Evolutionary conservation across 2,797 vertebrate species (phyloP).

Genomic region (Enteromius unitaeniatus): DNA sequence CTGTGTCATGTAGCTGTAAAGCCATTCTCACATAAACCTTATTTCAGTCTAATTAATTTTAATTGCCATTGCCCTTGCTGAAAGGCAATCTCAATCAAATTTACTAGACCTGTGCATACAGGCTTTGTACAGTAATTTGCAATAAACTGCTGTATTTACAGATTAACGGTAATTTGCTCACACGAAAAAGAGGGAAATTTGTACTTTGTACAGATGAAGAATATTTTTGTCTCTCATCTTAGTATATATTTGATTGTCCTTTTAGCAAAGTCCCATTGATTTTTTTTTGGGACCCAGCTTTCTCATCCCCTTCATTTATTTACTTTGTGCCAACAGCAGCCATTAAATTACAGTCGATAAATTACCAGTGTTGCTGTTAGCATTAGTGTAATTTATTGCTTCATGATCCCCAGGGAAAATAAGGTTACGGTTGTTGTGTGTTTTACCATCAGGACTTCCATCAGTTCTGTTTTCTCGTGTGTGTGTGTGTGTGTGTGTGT

Average conservation of each 20-base stretch:
- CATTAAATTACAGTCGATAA: constrained; percentile 83
- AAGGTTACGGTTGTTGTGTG: constrained; percentile 55
- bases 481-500: constrained; percentile 38
- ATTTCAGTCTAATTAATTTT: constrained; percentile 63
- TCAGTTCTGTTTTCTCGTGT: constrained; percentile 52
- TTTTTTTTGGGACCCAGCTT: constrained; percentile 38
- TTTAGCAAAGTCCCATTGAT: constrained; percentile 79
- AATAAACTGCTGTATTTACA: constrained; percentile 19
- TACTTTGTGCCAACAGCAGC: constrained; percentile 86
- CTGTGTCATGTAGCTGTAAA: constrained; percentile 81
- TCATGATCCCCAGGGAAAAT: constrained; percentile 73
- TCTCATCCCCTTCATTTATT: constrained; percentile 73
- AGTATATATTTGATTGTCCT: constrained; percentile 78
- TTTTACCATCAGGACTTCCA: constrained; percentile 54
- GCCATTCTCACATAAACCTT: constrained; percentile 73
- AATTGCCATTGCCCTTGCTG: constrained; percentile 76
- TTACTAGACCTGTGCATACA: constrained; percentile 48
- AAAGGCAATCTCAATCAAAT: constrained; percentile 81
- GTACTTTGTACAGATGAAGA: constrained; percentile 25
- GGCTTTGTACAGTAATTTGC: constrained; percentile 22
- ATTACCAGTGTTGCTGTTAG: constrained; percentile 82
- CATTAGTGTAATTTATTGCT: constrained; percentile 89
- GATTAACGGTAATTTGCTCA: constrained; percentile 16
- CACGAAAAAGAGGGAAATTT: constrained; percentile 9
- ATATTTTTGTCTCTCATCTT: constrained; percentile 42